Base-by-base conservation (phyloP, 2,888 invertebrate species). In the Meta bourneti region DNA sequence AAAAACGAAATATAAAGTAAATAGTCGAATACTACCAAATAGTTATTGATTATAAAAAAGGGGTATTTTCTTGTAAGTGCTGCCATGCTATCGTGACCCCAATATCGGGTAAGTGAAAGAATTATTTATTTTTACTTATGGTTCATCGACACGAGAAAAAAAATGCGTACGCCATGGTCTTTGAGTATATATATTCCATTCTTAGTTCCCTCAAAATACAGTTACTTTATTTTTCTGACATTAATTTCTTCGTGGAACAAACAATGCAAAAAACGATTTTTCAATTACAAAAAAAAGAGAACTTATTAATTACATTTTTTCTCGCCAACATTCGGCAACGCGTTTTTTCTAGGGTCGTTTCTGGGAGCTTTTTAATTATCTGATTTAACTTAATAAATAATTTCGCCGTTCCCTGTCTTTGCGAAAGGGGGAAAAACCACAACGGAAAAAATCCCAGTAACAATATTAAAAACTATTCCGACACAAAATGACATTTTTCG, bases 261-360 rank as follows among this genome's bases (percentile, higher is more conserved):
- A 20, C 20, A 61, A 34, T 79, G 79, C 34, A 7, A 13, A 79
- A 16, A 13, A 8, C 34, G 19, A 61, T 72, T 83, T 72, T 83
- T 74, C 48, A 77, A 70, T 51, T 49, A 4, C 34, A 34, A 34
- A 34, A 86, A 61, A 77, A 20, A 78, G 70, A 20, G 16, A 86
- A 78, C 85, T 86, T 84, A 84, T 84, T 84, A 86, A 86, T 86
- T 86, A 86, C 16, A 7, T 75, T 86, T 86, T 70, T 85, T 70
- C 6, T 78, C 13, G 7, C 1, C 11, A 34, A 70, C 13, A 70
- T n/a, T 70, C 51, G n/a, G 8, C 9, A 20, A 13, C 8, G 34
- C 7, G 48, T 69, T 77, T 86, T 85, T 77, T 20, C 51, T 48
- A 16, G 16, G 7, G 69, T 70, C 13, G 19, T 0, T 13, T 19